Conservation (phyloP, 2,113 vertebrate genomes). For the Xenopus borealis region DNA sequence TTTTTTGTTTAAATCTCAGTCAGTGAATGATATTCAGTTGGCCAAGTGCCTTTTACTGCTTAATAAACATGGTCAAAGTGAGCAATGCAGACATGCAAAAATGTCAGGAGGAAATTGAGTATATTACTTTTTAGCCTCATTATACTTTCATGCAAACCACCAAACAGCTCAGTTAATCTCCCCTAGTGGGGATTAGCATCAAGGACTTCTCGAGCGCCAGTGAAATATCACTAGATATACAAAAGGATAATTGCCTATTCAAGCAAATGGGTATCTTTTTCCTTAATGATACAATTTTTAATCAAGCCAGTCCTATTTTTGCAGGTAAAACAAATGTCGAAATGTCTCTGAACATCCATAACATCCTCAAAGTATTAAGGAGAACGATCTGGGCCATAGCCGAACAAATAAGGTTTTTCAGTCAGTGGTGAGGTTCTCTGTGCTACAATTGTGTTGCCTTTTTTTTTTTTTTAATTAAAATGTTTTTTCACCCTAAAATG, state of each 20-base stretch:
- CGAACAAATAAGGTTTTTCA: too few relatives aligned
- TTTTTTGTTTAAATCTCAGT: too few relatives aligned
- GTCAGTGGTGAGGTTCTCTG: too few relatives aligned
- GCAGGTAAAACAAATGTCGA: neutral
- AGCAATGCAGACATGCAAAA: constrained; percentile 1
- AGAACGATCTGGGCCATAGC: too few relatives aligned
- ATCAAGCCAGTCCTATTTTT: neutral
- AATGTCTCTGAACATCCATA: neutral
- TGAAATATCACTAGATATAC: neutral
- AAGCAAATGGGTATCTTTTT: neutral
- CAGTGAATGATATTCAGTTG: neutral
- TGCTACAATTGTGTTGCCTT: too few relatives aligned
- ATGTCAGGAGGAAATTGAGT: neutral
- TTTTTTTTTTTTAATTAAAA: too few relatives aligned
- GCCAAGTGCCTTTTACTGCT: neutral
- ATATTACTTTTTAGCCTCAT: constrained; percentile 7
- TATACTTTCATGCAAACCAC: constrained; percentile 4
- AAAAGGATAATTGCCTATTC: neutral
- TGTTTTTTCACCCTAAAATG: too few relatives aligned
- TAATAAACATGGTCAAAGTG: neutral
- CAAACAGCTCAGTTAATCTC: neutral
- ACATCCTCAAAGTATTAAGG: too few relatives aligned
- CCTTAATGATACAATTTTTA: neutral
- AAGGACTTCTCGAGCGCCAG: neutral
- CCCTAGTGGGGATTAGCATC: neutral